Percentiles rank a stretch among this genome's conserved stretches.
phyloP scores from a whole-genome alignment of 2,113 vertebrate species.

The Miniopterus natalensis region DNA sequence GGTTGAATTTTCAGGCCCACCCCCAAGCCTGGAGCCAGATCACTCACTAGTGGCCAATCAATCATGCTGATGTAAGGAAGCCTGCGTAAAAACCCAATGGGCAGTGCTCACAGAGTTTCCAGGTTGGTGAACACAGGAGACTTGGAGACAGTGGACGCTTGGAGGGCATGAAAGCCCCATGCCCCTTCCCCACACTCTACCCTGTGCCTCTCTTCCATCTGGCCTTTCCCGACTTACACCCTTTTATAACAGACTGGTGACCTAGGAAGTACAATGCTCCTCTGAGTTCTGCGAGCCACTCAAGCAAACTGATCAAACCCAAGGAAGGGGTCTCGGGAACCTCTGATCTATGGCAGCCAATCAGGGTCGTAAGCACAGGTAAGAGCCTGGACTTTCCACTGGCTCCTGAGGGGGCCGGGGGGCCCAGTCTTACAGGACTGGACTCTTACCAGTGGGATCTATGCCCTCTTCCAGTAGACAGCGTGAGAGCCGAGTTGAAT shows the following conservation, averaged over 20 bases:
- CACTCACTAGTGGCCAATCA: not conserved
- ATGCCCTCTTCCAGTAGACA: rapidly evolving
- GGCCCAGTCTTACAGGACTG: not conserved
- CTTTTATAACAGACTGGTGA: not conserved
- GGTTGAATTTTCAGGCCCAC: not conserved
- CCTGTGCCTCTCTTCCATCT: not conserved
- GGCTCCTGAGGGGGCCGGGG: not conserved
- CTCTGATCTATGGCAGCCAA: not conserved
- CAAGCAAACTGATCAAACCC: not conserved
- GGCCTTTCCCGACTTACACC: not conserved
- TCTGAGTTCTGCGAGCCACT: not conserved
- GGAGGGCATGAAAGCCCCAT: no score
- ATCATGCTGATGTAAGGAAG: not conserved
- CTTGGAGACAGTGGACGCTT: not conserved
- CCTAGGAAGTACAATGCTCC: no score
- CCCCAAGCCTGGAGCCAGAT: no score
- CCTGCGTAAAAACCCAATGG: not conserved
- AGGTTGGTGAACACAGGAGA: not conserved
- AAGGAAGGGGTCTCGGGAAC: not conserved
- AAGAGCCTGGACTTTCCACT: not conserved
- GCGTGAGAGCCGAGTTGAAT: not conserved
- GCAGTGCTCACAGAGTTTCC: not conserved
- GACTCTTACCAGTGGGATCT: no score
- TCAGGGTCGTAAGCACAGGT: no score
- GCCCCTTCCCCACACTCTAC: not conserved